A percentile compares a stretch with the other conserved stretches of the same genome.
Conservation (phyloP, 1,140 invertebrate species). For the Ylistrum balloti region DNA sequence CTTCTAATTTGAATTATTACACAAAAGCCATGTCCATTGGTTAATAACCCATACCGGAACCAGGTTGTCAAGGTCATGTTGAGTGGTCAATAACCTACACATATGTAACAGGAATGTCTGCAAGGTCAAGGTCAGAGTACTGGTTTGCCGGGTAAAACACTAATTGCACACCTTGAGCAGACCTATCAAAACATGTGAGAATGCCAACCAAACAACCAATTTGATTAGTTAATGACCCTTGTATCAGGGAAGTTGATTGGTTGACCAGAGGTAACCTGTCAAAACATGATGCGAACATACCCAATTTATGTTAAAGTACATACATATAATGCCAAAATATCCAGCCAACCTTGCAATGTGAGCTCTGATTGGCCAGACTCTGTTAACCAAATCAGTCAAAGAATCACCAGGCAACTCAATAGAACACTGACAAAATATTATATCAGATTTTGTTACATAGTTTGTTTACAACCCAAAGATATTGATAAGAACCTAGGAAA, state of each 20-base stretch:
- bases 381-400: too few relatives aligned
- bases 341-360: neutral
- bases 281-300: slow-evolving; percentile 29
- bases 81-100: neutral
- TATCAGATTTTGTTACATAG: too few relatives aligned
- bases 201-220: slow-evolving; percentile 2
- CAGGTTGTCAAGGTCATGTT: neutral
- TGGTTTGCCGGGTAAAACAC: neutral
- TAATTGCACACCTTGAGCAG: neutral
- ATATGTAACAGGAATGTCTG: neutral
- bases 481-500: too few relatives aligned
- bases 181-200: neutral
- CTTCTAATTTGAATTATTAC: neutral
- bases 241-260: neutral
- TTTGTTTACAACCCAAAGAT: too few relatives aligned
- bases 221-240: slow-evolving; percentile 24
- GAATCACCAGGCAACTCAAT: neutral
- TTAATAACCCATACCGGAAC: neutral
- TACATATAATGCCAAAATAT: neutral
- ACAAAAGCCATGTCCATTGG: neutral
- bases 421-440: neutral
- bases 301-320: slow-evolving; percentile 12
- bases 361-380: too few relatives aligned
- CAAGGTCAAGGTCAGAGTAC: neutral
- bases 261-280: slow-evolving; percentile 32